Evolutionary conservation across 2,888 invertebrate genomes (phyloP).

Genomic region (Apocheima hispidaria): DNA sequence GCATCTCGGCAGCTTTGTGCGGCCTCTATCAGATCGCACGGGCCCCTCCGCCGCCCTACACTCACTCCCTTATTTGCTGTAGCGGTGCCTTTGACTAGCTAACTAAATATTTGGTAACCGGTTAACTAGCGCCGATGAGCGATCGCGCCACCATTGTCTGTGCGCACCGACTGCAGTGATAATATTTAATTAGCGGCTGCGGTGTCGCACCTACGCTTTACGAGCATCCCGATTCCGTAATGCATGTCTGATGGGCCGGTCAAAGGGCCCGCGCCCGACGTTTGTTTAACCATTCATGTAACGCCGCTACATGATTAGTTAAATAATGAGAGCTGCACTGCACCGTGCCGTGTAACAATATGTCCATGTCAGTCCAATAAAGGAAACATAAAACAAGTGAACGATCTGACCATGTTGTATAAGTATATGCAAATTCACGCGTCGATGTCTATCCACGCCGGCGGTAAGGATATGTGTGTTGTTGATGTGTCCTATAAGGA

Average conservation of each 20-base stretch:
- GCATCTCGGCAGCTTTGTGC: conserved; percentile 72
- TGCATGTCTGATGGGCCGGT: conserved; percentile 63
- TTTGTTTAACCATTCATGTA: conserved; percentile 71
- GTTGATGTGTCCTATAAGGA: conserved; percentile 61
- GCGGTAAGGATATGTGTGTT: conserved; percentile 48
- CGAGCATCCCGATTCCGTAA: conserved; percentile 54
- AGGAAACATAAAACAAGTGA: conserved; percentile 58
- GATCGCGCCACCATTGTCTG: conserved; percentile 77
- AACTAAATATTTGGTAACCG: conserved; percentile 80
- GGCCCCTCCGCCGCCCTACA: conserved; percentile 53
- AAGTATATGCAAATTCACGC: conserved; percentile 41
- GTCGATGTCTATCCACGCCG: conserved; percentile 43
- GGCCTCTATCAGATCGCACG: conserved; percentile 73
- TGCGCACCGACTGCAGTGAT: conserved; percentile 75
- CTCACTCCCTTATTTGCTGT: conserved; percentile 68
- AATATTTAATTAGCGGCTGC: conserved; percentile 83
- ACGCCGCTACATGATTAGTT: conserved; percentile 67
- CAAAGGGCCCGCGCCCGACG: conserved; percentile 73
- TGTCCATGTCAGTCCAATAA: conserved; percentile 51
- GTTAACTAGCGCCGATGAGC: conserved; percentile 80
- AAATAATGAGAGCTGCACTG: conserved; percentile 63
- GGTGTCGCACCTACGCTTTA: conserved; percentile 77
- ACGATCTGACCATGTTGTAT: conserved; percentile 41
- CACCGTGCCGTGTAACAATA: conserved; percentile 51
- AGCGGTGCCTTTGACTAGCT: conserved; percentile 79